Conservation (phyloP, 2,113 vertebrate genomes). For the Probosciger aterrimus region DNA sequence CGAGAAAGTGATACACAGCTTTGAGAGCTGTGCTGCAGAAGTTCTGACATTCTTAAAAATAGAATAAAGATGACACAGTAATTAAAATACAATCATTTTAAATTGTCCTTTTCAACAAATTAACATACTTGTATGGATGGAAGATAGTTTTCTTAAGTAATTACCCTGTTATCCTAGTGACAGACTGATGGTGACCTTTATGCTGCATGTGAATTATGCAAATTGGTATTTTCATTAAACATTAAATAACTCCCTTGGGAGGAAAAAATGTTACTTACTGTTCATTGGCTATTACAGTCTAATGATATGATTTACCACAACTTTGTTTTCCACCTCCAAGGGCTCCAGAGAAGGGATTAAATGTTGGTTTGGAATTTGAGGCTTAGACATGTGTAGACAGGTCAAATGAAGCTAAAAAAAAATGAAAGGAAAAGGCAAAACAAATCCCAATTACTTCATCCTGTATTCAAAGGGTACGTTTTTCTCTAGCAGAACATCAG, state of each 20-base stretch:
- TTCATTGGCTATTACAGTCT: conserved; percentile 36
- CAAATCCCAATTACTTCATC: not conserved
- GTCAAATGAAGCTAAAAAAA: not conserved
- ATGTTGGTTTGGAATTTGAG: conserved; percentile 13
- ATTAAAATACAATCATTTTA: conserved; percentile 45
- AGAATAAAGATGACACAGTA: not conserved
- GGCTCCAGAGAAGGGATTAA: conserved; percentile 32
- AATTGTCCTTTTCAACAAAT: conserved; percentile 40
- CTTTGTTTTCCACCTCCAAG: conserved; percentile 40
- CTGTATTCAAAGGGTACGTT: not conserved
- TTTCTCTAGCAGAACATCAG: not conserved
- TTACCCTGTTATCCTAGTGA: conserved; percentile 39
- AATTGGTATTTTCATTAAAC: conserved; percentile 69
- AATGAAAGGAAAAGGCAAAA: not conserved
- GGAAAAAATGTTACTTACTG: conserved; percentile 30
- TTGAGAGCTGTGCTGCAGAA: not conserved
- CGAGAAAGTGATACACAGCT: not conserved
- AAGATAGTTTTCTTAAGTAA: conserved; percentile 55
- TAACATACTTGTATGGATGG: conserved; percentile 9
- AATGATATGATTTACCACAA: conserved; percentile 39
- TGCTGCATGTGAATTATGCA: conserved; percentile 51
- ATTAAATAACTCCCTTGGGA: conserved; percentile 59
- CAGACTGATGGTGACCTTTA: conserved; percentile 57
- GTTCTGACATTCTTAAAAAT: conserved; percentile 16
- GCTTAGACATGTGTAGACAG: not conserved